Evolutionary conservation across 2,797 vertebrate genomes (phyloP), one percentile per base, ranked within the genome.

Genomic region (Pangasius mekongensis): DNA sequence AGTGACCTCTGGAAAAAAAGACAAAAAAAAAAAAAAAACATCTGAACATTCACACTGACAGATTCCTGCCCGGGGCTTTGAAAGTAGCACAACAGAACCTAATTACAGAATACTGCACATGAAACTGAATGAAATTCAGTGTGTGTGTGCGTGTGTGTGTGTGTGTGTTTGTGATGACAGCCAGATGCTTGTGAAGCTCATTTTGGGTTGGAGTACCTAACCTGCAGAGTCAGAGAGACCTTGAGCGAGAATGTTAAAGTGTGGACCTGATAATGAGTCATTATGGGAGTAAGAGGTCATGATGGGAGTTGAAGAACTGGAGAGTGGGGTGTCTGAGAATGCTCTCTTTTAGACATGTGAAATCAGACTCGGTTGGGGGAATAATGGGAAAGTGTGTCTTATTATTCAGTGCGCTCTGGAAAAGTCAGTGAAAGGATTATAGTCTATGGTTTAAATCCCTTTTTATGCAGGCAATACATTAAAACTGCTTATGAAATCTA

Each of bases 11-110:
- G 47, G 43, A 43, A 43, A 43, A 43, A n/a, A n/a, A n/a, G n/a
- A n/a, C n/a, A n/a, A 43, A 43, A 60, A 64, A 39, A 4, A 7
- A 81, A 47, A 64, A 39, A 4, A 7, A 83, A 89, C 82, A 78
- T 90, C 92, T 88, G 90, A 92, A 93, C 92, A 89, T 90, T 88
- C 84, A 69, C 54, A 64, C 86, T 88, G 93, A 93, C 91, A 92
- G 78, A 90, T 86, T 91, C 82, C 83, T 86, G 82, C 90, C 90
- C 71, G 73, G 76, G 89, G 77, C 89, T 83, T 84, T 87, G 49
- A n/a, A 85, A 87, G 86, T 85, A 90, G 10, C 77, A 91, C 87
- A 93, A 92, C 88, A 49, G 85, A 78, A 67, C 91, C 92, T 93
- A 90, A 92, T 94, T 91, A 92, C 87, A 84, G 77, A 84, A 87